Evolutionary conservation across 2,888 invertebrate genomes (phyloP).

Genomic region (Oligia strigilis): DNA sequence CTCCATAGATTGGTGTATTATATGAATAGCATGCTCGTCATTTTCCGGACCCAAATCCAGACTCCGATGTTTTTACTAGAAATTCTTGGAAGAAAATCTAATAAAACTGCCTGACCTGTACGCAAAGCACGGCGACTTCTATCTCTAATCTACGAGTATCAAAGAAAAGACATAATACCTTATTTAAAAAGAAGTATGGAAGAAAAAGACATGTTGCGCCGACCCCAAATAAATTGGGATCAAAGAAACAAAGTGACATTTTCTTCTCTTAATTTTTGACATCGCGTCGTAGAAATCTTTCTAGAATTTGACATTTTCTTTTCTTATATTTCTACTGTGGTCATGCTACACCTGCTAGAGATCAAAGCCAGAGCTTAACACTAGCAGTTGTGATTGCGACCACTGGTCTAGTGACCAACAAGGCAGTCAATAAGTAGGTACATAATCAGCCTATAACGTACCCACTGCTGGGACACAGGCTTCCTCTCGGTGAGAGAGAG

Average conservation of each 20-base stretch:
- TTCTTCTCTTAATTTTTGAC: no score
- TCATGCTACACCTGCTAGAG: background rate
- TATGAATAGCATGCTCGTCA: background rate
- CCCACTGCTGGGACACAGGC: no score
- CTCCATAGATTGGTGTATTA: background rate
- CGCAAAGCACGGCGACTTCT: background rate
- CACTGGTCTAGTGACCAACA: no score
- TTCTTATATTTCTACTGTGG: background rate
- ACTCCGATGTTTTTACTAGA: background rate
- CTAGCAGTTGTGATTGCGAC: background rate
- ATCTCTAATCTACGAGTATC: background rate
- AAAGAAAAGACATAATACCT: background rate
- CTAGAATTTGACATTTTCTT: background rate
- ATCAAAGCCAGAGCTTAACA: background rate
- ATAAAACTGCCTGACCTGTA: background rate
- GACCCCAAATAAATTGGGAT: no score
- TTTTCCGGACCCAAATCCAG: background rate
- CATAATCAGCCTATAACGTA: no score
- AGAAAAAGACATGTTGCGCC: no score
- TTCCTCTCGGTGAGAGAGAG: no score
- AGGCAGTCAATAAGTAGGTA: no score
- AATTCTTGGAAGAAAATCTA: background rate
- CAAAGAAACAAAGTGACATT: background rate
- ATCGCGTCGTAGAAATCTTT: no score
- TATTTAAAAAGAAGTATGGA: background rate